These are phyloP conservation scores for Menidia beryllina DNA, from an alignment of 2,113 vertebrate genomes.

Conservation along the genomic window DNA sequence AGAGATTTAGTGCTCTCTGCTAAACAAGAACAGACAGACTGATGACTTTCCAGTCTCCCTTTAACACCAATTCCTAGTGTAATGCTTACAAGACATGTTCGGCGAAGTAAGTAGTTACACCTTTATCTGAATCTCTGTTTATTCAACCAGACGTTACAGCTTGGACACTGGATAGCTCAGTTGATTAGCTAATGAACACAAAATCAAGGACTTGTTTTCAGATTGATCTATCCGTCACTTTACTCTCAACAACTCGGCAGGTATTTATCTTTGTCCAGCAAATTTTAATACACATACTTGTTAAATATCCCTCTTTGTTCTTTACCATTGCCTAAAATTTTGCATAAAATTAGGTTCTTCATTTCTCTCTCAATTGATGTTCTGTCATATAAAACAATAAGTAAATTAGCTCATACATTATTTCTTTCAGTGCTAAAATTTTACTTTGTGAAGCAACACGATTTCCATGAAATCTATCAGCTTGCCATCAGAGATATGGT, in stretches of 20 bases:
- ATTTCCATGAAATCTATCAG: no score
- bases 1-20: slow-evolving; percentile 15
- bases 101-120: background rate
- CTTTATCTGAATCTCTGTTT: background rate
- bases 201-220: slow-evolving; percentile 1
- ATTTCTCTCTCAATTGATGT: no score
- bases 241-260: background rate
- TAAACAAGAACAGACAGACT: slow-evolving; percentile 22
- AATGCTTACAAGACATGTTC: background rate
- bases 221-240: background rate
- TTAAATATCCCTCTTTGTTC: background rate
- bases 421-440: no score
- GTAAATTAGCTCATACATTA: no score
- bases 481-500: no score
- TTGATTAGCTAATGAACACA: background rate
- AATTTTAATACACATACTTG: background rate
- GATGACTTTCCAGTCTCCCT: slow-evolving; percentile 6
- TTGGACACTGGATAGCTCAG: background rate
- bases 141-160: slow-evolving; percentile 1
- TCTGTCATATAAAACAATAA: no score
- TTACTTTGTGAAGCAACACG: no score
- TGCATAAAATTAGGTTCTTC: no score
- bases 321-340: background rate
- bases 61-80: slow-evolving; percentile 1
- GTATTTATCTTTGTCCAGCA: background rate